These are phyloP conservation scores for Hirtodrosophila confusa DNA, from an alignment of 2,888 invertebrate species.

Conservation along the genomic window DNA sequence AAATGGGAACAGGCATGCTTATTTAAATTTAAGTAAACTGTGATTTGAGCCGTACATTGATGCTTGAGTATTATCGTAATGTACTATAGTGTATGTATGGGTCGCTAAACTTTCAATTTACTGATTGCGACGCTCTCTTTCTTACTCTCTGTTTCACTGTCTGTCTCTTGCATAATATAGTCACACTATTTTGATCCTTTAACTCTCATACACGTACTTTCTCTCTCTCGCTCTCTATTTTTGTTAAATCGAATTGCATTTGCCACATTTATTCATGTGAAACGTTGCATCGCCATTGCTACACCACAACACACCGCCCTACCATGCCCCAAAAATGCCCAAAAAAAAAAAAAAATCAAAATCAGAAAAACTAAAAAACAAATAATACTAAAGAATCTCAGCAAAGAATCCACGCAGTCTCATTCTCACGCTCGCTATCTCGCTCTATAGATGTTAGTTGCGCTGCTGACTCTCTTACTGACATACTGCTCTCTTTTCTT, in stretches of 20 bases:
- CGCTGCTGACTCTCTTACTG: constrained; percentile 50
- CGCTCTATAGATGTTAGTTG: constrained; percentile 51
- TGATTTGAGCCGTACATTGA: no score
- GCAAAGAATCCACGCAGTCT: constrained; percentile 11
- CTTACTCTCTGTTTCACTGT: no score
- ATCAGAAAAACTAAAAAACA: no score
- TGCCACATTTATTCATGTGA: background rate
- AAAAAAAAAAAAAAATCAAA: background rate
- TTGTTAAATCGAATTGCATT: background rate
- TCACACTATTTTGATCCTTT: background rate
- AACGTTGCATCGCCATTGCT: constrained; percentile 14
- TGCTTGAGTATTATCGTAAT: no score
- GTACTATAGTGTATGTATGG: no score
- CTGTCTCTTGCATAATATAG: no score
- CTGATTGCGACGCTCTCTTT: no score
- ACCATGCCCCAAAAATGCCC: background rate
- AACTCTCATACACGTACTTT: background rate
- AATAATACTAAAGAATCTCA: no score
- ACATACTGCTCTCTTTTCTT: constrained; percentile 44
- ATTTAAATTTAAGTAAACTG: no score
- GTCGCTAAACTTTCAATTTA: no score
- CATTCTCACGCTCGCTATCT: constrained; percentile 25
- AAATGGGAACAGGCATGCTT: no score
- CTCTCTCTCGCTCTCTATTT: background rate
- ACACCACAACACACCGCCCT: constrained; percentile 18